Evolutionary conservation across 2,113 vertebrate genomes (phyloP).

Genomic region (Ovis aries): DNA sequence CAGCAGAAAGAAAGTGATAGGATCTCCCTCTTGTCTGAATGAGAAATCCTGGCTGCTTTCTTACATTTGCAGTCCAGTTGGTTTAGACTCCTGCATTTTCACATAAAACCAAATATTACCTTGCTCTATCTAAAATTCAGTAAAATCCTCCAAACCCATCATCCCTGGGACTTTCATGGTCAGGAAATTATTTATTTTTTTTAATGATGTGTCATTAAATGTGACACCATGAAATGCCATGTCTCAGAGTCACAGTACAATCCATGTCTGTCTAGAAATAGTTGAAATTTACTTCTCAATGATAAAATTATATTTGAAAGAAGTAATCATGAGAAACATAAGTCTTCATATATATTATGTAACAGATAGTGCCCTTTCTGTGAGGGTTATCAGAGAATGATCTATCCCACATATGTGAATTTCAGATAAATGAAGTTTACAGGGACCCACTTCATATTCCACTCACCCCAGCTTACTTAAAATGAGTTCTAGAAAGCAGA

Average conservation of each 20-base stretch:
- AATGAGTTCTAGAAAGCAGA: not conserved
- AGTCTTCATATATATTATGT: not conserved
- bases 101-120: not conserved
- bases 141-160: not conserved
- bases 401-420: not conserved
- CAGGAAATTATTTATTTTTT: not conserved
- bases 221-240: not conserved
- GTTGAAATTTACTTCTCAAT: not conserved
- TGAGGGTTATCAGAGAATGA: not conserved
- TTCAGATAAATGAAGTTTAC: not conserved
- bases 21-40: not conserved
- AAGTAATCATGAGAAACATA: not conserved
- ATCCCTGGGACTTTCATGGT: not conserved
- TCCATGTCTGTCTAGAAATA: not conserved
- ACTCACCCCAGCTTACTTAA: not conserved
- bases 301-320: slow-evolving; percentile 20
- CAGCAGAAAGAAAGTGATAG: not conserved
- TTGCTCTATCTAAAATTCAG: not conserved
- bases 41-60: not conserved
- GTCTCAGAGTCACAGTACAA: not conserved
- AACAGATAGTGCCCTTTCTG: not conserved
- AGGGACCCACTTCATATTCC: not conserved
- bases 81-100: not conserved
- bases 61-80: not conserved
- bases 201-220: not conserved